These are phyloP conservation scores for Antrozous pallidus DNA, from an alignment of 2,797 vertebrate species.

Conservation along the genomic window DNA sequence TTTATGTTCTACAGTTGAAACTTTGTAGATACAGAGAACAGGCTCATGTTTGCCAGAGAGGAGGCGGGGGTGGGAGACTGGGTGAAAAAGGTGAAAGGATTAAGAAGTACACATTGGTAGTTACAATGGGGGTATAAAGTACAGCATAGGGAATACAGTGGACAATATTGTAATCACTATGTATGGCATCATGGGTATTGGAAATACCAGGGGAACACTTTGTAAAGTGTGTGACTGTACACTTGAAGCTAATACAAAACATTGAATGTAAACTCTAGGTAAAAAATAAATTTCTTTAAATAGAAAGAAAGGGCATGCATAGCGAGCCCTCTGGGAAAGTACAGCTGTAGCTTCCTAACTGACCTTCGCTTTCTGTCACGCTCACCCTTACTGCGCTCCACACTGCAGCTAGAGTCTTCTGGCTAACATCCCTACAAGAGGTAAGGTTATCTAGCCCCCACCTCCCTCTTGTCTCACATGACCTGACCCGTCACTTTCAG, in stretches of 20 bases:
- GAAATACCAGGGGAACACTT: not conserved
- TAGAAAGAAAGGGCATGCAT: too few species aligned
- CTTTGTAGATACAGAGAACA: too few species aligned
- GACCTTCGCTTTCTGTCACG: not conserved
- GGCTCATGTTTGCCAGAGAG: not conserved
- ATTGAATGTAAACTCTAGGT: not conserved
- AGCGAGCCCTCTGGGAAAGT: not conserved
- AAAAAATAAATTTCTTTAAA: not conserved
- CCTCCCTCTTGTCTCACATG: not conserved
- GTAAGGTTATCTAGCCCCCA: not conserved
- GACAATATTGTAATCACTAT: not conserved
- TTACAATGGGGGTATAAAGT: too few species aligned
- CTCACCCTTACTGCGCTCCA: not conserved
- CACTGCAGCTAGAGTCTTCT: not conserved
- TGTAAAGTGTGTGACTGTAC: not conserved
- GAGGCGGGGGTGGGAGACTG: not conserved
- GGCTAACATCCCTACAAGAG: not conserved
- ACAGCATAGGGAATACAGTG: not conserved
- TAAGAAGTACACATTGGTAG: not conserved
- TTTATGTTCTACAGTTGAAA: too few species aligned
- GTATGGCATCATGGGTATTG: not conserved
- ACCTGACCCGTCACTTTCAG: not conserved
- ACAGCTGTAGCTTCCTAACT: fast-evolving
- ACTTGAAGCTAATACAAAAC: not conserved
- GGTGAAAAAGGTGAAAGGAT: not conserved